Evolutionary conservation across 2,888 invertebrate species (phyloP).

Genomic region (Spodoptera exigua): DNA sequence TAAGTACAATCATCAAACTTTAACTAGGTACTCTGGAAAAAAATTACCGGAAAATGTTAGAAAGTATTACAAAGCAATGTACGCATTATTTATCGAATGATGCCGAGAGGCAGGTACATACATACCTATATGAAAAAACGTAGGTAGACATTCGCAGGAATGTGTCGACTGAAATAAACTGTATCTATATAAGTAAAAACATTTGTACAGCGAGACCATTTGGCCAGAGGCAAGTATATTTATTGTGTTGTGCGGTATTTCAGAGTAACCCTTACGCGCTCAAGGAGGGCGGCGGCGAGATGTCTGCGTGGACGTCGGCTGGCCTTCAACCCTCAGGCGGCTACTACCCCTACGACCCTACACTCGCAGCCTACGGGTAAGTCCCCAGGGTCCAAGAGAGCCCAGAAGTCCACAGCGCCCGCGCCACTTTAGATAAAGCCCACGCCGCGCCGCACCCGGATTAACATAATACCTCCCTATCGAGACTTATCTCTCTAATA

Average conservation of each 20-base stretch:
- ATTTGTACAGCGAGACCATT: slow-evolving; percentile 41
- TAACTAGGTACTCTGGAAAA: too few species aligned
- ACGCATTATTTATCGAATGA: too few species aligned
- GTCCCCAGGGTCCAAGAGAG: slow-evolving; percentile 85
- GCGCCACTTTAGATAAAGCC: slow-evolving; percentile 86
- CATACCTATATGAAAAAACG: too few species aligned
- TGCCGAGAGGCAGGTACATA: too few species aligned
- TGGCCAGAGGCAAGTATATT: slow-evolving; percentile 61
- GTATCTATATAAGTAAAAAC: slow-evolving; percentile 40
- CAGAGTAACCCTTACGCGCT: slow-evolving; percentile 97
- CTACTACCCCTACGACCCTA: slow-evolving; percentile 98
- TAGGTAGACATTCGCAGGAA: slow-evolving; percentile 1
- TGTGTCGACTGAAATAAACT: slow-evolving; percentile 48
- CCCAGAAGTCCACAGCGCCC: slow-evolving; percentile 76
- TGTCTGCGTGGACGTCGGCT: slow-evolving; percentile 97
- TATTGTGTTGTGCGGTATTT: slow-evolving; percentile 83
- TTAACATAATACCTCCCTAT: slow-evolving; percentile 85
- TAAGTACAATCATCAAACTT: too few species aligned
- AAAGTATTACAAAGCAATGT: too few species aligned
- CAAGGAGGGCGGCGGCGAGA: slow-evolving; percentile 95
- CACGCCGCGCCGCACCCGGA: slow-evolving; percentile 79
- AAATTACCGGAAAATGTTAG: too few species aligned
- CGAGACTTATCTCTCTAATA: slow-evolving; percentile 85
- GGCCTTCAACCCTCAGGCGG: slow-evolving; percentile 96
- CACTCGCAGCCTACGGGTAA: slow-evolving; percentile 97